phyloP scores from a whole-genome alignment of 2,888 invertebrate genomes.

The Pediacus dermestoides region DNA sequence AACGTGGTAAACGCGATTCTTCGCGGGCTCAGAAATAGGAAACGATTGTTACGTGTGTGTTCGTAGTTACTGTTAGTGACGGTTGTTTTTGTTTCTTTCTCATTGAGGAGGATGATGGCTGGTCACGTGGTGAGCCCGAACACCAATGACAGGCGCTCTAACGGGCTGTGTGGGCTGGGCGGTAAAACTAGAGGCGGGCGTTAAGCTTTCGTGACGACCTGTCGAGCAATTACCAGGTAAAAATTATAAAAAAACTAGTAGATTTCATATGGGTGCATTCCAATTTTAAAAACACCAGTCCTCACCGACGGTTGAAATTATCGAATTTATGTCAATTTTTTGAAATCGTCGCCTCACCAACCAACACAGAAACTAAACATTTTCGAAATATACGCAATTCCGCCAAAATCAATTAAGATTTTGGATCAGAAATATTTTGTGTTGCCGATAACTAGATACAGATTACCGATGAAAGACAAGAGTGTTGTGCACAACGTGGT shows the following conservation, averaged over 20 bases:
- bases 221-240: constrained; percentile 46
- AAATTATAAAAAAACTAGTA: constrained; percentile 39
- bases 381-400: too few species aligned
- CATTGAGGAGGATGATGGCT: constrained; percentile 50
- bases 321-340: constrained; percentile 22
- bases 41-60: constrained; percentile 51
- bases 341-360: constrained; percentile 12
- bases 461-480: constrained; percentile 28
- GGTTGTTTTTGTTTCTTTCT: constrained; percentile 53
- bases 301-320: constrained; percentile 18
- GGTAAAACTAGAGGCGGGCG: constrained; percentile 45
- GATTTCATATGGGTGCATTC: constrained; percentile 30
- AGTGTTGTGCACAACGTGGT: constrained; percentile 43
- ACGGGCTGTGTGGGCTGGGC: constrained; percentile 50
- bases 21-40: constrained; percentile 45
- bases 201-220: constrained; percentile 46
- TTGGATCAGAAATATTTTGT: too few species aligned
- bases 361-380: too few species aligned
- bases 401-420: too few species aligned
- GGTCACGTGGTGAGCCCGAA: constrained; percentile 47
- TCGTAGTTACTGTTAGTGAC: constrained; percentile 50
- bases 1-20: constrained; percentile 35
- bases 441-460: constrained; percentile 24
- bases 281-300: constrained; percentile 24
- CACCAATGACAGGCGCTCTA: constrained; percentile 46